Conservation (phyloP, 1,140 invertebrate species). For the Daktulosphaira vitifoliae region DNA sequence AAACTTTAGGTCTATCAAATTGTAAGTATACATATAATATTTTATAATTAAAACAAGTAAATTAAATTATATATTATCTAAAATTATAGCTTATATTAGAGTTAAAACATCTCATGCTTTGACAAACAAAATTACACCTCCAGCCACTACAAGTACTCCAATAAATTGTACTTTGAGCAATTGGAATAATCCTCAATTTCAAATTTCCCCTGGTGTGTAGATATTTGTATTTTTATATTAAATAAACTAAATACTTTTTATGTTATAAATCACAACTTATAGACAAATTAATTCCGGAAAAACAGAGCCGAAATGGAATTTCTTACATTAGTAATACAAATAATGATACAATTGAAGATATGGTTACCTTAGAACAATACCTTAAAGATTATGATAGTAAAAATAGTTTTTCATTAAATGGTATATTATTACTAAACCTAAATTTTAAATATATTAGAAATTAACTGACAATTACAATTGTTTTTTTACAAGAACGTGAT, state of each 20-base stretch:
- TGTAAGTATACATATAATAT: neutral
- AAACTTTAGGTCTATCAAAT: conserved; percentile 17
- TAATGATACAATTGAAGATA: conserved; percentile 37
- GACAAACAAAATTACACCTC: conserved; percentile 13
- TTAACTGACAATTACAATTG: too few relatives aligned
- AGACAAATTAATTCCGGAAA: conserved; percentile 13
- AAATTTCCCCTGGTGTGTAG: conserved; percentile 1
- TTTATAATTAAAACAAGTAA: too few relatives aligned
- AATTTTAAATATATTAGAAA: too few relatives aligned
- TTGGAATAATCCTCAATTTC: conserved; percentile 11
- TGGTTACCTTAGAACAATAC: conserved; percentile 36
- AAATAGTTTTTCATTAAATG: conserved; percentile 37
- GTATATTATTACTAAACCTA: conserved; percentile 23
- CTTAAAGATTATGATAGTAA: conserved; percentile 37
- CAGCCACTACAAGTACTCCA: conserved; percentile 22
- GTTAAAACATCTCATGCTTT: conserved; percentile 7
- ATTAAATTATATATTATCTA: conserved; percentile 5
- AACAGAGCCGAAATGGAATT: conserved; percentile 5
- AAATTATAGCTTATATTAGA: conserved; percentile 30
- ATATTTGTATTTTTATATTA: too few relatives aligned
- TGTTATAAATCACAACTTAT: too few relatives aligned
- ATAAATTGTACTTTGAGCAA: conserved; percentile 16
- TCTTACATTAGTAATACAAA: neutral
- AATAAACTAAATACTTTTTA: too few relatives aligned
- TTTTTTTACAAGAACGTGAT: conserved; percentile 39